Evolutionary conservation across 2,113 vertebrate genomes (phyloP).

Genomic region (Brachypteracias leptosomus): DNA sequence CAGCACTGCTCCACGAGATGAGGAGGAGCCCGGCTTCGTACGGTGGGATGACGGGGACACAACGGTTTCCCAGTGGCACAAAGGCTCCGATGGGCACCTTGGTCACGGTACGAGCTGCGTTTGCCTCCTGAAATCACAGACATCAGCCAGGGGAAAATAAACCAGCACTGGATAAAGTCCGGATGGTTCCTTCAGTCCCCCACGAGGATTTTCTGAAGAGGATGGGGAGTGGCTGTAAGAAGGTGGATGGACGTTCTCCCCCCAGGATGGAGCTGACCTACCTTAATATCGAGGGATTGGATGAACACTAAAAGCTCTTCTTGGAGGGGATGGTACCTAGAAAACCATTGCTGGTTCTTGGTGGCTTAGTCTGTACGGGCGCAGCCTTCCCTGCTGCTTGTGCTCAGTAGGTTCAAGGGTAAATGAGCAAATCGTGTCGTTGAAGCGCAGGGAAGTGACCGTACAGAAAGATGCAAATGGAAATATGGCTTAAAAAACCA

Average conservation of each 20-base stretch:
- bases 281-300: background rate
- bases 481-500: background rate
- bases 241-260: background rate
- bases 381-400: background rate
- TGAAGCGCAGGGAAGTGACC: background rate
- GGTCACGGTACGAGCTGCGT: background rate
- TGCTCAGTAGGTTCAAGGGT: background rate
- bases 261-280: background rate
- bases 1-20: too few species aligned
- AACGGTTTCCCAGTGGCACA: background rate
- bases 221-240: background rate
- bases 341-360: background rate
- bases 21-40: background rate
- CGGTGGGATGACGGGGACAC: background rate
- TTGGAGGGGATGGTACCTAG: background rate
- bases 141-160: background rate
- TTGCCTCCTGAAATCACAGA: background rate
- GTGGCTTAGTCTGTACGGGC: background rate
- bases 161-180: background rate
- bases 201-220: background rate
- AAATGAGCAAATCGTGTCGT: background rate
- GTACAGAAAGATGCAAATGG: background rate
- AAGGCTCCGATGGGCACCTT: background rate
- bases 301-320: constrained; percentile 11
- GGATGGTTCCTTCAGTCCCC: background rate